phyloP scores from a whole-genome alignment of 2,797 vertebrate species.

The Dicrostonyx torquatus region DNA sequence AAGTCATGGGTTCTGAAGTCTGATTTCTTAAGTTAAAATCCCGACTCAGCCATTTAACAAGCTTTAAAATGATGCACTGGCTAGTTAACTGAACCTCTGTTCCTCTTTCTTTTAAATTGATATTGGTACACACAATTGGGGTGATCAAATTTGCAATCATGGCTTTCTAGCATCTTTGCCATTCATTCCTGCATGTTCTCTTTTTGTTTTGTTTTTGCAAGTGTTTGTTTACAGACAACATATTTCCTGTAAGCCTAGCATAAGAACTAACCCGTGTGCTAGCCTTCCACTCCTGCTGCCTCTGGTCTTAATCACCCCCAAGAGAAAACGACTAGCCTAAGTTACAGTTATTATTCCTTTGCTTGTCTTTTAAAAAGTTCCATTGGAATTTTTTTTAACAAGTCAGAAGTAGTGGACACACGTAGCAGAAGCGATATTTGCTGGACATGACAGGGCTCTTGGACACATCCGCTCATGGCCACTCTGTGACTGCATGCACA shows the following conservation, averaged over 20 bases:
- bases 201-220: slow-evolving; percentile 51
- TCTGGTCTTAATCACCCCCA: neutral
- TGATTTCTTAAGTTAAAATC: slow-evolving; percentile 16
- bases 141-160: slow-evolving; percentile 1
- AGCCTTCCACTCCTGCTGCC: neutral
- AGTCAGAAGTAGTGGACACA: neutral
- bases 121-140: neutral
- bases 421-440: neutral
- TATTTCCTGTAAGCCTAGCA: neutral
- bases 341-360: slow-evolving; percentile 13
- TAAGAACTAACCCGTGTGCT: neutral
- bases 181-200: neutral
- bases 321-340: neutral
- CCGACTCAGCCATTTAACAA: slow-evolving; percentile 13
- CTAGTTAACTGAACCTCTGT: slow-evolving; percentile 10
- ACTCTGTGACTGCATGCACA: neutral
- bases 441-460: neutral
- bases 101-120: slow-evolving; percentile 2
- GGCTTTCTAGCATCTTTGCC: neutral
- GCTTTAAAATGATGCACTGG: neutral
- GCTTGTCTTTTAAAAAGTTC: neutral
- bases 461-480: neutral
- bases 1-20: neutral
- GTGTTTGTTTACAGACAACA: slow-evolving; percentile 9
- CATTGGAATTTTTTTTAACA: neutral